Evolutionary conservation across 64 coral and sea anemone species (phyloP), one percentile per base, ranked within the genome.

Genomic region (Catalaphyllia jardinei): DNA sequence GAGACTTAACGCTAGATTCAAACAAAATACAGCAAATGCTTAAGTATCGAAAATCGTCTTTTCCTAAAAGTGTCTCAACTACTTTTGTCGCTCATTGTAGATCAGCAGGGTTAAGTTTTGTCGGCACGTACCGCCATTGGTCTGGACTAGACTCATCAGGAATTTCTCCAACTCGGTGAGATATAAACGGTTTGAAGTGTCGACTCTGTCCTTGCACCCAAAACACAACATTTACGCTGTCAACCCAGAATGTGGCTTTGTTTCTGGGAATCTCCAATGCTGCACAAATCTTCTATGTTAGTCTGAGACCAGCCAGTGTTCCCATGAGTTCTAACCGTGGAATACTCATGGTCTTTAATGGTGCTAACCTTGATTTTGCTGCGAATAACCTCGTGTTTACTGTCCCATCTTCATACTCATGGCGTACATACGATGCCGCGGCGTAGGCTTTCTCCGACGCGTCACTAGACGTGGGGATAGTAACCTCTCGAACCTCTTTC

Each of bases 401-500:
- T 0, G 76, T 62, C 51, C 81, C 82, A 72, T 87, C 74, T 73
- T 71, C 63, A 75, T 90, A 79, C 27, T 89, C 86, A 71, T 92
- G 87, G 31, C 93, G 87, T 42, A 3, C 33, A 35, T 35, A 35
- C 33, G 33, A 35, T 69, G 24, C 89, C 31, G 92, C 87, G 35
- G 87, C 93, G 82, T 95, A 95, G 13, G 93, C 83, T 35, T 88
- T 91, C 65, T 89, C 74, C 16, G 90, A 96, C 8, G 86, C 86
- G 55, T 86, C 89, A 28, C 83, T 86, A 17, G 86, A 92, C 5
- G 79, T 96, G 61, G 92, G 94, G 29, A 96, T 67, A 74, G 72
- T 89, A 57, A 85, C 49, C 52, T 78, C 65, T 25, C n/a, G 52
- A 74, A 95, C 72, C 28, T 78, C 46, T 4, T 79, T 71, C 18